A percentile compares a stretch with the other conserved stretches of the same genome.
phyloP scores from a whole-genome alignment of 2,888 invertebrate genomes.

The Gisinianus flammeolus region DNA sequence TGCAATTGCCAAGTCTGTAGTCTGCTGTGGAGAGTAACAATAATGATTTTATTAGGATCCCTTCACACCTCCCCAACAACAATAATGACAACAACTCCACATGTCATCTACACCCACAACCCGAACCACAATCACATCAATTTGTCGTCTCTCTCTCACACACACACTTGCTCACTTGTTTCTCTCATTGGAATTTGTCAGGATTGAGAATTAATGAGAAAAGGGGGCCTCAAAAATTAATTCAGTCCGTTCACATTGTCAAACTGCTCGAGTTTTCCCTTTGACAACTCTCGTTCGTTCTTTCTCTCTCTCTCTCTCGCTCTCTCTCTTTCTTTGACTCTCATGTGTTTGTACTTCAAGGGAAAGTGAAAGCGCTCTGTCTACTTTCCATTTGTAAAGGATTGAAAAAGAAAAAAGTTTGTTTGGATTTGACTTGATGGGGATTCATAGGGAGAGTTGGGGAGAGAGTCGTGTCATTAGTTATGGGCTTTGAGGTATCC shows the following conservation, averaged over 20 bases:
- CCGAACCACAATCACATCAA: slow-evolving; percentile 1
- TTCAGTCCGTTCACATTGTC: too few species aligned
- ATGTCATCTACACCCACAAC: slow-evolving; percentile 1
- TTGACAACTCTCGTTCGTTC: too few species aligned
- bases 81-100: slow-evolving; percentile 16
- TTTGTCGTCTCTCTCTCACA: slow-evolving; percentile 5
- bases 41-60: slow-evolving; percentile 27
- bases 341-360: background rate
- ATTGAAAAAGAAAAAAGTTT: background rate
- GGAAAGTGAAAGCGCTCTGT: too few species aligned
- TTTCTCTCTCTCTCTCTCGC: background rate
- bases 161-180: background rate
- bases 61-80: background rate
- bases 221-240: slow-evolving; percentile 24
- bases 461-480: background rate
- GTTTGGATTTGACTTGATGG: slow-evolving; percentile 1
- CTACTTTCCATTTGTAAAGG: background rate
- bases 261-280: too few species aligned
- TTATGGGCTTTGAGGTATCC: background rate
- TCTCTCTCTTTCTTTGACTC: background rate
- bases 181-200: slow-evolving; percentile 36
- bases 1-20: too few species aligned
- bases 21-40: background rate
- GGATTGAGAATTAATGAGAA: slow-evolving; percentile 37
- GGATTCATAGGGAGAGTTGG: background rate